phyloP scores from a whole-genome alignment of 2,888 invertebrate species.

The Scelioninae gen. 2 region DNA sequence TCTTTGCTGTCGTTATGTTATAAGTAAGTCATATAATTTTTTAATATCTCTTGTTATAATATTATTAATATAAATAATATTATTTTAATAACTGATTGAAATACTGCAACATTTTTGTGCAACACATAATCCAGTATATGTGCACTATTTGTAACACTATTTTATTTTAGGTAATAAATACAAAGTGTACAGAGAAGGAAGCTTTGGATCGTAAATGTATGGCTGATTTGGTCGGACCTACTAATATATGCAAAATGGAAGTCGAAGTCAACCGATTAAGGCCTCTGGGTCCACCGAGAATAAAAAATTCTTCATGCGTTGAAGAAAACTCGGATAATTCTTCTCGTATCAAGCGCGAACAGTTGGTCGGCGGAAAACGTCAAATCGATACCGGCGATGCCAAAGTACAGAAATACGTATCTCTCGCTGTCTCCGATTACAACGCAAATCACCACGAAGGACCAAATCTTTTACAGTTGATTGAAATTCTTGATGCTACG shows the following conservation, averaged over 20 bases:
- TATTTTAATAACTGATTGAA: no score
- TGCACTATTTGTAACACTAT: no score
- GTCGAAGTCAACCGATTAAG: constrained; percentile 74
- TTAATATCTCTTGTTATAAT: no score
- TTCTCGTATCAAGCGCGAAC: constrained; percentile 27
- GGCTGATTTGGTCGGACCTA: constrained; percentile 60
- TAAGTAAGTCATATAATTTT: no score
- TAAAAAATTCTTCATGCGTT: constrained; percentile 77
- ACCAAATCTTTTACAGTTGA: constrained; percentile 67
- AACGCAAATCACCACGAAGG: constrained; percentile 55
- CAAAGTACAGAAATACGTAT: constrained; percentile 44
- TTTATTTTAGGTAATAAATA: constrained; percentile 72
- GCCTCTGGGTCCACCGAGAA: constrained; percentile 71
- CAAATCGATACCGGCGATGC: constrained; percentile 17
- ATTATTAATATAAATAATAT: no score
- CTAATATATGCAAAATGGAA: constrained; percentile 78
- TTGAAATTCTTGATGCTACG: constrained; percentile 75
- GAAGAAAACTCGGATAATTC: constrained; percentile 58
- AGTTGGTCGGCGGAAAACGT: constrained; percentile 41
- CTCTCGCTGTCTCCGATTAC: constrained; percentile 59
- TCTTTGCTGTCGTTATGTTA: no score
- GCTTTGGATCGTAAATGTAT: constrained; percentile 60
- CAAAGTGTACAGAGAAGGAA: constrained; percentile 72
- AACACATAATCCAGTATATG: no score
- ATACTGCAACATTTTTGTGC: no score